Evolutionary conservation across 1,140 invertebrate species (phyloP).

Genomic region (Colletes latitarsis): DNA sequence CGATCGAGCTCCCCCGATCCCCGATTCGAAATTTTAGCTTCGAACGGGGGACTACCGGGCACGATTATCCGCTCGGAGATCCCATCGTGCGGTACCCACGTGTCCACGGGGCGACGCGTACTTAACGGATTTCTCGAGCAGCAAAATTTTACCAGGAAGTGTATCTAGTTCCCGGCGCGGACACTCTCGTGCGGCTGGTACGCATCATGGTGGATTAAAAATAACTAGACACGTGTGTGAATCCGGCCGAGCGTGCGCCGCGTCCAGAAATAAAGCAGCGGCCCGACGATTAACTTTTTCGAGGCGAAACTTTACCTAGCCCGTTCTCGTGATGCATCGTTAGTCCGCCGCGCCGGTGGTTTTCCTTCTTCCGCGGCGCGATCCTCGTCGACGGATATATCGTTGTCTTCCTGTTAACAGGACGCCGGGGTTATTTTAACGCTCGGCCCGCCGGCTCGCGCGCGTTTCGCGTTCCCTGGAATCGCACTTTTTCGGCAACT

Average conservation of each 20-base stretch:
- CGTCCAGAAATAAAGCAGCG: constrained; percentile 44
- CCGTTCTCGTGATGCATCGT: constrained; percentile 7
- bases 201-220: constrained; percentile 44
- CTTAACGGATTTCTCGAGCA: too few species aligned
- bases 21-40: too few species aligned
- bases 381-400: constrained; percentile 28
- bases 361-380: constrained; percentile 1
- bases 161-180: background rate
- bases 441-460: background rate
- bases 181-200: constrained; percentile 25
- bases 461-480: background rate
- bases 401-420: constrained; percentile 26
- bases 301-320: constrained; percentile 29
- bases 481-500: background rate
- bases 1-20: too few species aligned
- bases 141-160: constrained; percentile 23
- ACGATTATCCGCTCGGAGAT: too few species aligned
- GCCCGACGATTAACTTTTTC: constrained; percentile 43
- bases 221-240: constrained; percentile 51
- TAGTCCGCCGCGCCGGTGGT: too few species aligned
- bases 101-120: too few species aligned
- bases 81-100: too few species aligned
- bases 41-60: too few species aligned
- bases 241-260: constrained; percentile 36
- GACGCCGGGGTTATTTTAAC: constrained; percentile 18